Evolutionary conservation across 2,888 invertebrate species (phyloP).

Genomic region (Spatulosminthurus flaviceps): DNA sequence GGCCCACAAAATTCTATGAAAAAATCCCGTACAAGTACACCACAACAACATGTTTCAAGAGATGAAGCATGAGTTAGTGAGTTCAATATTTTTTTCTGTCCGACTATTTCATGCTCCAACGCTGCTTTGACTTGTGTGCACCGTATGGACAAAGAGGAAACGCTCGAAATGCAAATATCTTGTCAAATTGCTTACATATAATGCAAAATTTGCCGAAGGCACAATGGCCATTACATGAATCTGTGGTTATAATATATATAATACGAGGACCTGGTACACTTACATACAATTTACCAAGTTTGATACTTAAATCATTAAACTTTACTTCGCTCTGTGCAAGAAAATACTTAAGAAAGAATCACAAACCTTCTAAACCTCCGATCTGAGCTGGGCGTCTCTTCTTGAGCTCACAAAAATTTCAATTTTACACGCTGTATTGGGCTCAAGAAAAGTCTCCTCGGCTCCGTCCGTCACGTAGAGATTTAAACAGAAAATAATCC

Average conservation of each 20-base stretch:
- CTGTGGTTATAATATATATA: neutral
- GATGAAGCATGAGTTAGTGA: neutral
- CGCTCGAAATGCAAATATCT: neutral
- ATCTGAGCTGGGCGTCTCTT: conserved; percentile 19
- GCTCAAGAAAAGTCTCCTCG: neutral
- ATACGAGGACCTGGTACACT: neutral
- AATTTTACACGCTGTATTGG: conserved; percentile 20
- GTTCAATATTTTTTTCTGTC: neutral
- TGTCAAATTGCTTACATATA: neutral
- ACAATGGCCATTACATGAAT: neutral
- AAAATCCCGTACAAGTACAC: neutral
- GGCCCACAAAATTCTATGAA: too few relatives aligned
- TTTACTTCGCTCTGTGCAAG: neutral
- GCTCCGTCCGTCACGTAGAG: neutral
- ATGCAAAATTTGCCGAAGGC: neutral
- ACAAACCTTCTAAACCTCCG: neutral
- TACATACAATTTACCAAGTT: neutral
- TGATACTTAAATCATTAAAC: neutral
- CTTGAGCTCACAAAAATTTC: neutral
- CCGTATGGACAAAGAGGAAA: neutral
- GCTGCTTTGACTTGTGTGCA: too few relatives aligned
- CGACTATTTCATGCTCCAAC: too few relatives aligned
- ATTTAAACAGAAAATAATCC: conserved; percentile 6
- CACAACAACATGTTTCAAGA: neutral
- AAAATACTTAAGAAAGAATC: neutral